Conservation (phyloP, 2,888 invertebrate genomes). For the Leistus spinibarbis region DNA sequence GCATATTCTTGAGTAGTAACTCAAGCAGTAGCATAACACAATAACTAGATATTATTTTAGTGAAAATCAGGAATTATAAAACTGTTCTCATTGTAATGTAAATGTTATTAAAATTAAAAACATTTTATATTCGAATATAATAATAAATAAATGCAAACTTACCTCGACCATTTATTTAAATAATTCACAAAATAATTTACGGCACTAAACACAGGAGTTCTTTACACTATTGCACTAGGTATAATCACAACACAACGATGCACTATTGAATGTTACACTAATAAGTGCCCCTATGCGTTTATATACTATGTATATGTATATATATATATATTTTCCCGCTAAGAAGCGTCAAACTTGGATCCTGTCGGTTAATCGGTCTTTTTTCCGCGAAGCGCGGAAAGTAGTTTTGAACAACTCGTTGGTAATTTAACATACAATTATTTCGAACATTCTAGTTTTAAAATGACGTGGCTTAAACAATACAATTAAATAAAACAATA, state of each 20-base stretch:
- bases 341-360: not conserved
- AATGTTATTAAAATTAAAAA: too few relatives aligned
- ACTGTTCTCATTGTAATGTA: too few relatives aligned
- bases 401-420: not conserved
- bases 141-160: constrained; percentile 17
- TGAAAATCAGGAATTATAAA: too few relatives aligned
- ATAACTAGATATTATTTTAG: too few relatives aligned
- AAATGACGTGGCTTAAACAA: not conserved
- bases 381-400: not conserved
- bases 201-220: constrained; percentile 1
- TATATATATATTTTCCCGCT: not conserved
- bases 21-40: too few relatives aligned
- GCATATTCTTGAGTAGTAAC: too few relatives aligned
- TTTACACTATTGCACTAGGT: too few relatives aligned
- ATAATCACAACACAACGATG: not conserved
- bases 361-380: not conserved
- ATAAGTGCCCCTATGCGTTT: not conserved
- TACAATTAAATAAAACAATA: not conserved
- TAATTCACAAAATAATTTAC: not conserved
- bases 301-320: not conserved
- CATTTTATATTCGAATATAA: not conserved
- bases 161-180: constrained; percentile 29
- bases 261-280: not conserved
- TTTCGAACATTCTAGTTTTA: not conserved
- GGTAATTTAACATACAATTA: not conserved